Evolutionary conservation across 2,888 invertebrate genomes (phyloP), one percentile per base, ranked within the genome.

Genomic region (Diadegma fenestrale): DNA sequence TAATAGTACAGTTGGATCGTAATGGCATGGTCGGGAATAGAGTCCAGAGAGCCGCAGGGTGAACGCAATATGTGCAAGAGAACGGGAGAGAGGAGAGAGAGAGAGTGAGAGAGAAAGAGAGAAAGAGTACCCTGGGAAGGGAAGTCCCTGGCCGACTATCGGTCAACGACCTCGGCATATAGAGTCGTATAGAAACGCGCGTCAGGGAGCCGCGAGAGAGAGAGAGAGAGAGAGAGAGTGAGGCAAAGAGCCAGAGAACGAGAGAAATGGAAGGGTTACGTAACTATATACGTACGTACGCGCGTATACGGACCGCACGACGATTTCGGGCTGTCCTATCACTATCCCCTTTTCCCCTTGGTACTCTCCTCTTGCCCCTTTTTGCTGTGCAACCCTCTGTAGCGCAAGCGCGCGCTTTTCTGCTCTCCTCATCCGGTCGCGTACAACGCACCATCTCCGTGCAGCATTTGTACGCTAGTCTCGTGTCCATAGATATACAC

Each of bases 141-240:
- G 89, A 89, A 91, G 85, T 89, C 90, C 88, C 90, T 89, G 89
- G 88, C 87, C 87, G 88, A 89, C 88, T 90, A 91, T 91, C 93
- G 93, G 93, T 93, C 92, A 92, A 90, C 88, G 93, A 93, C 92
- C 93, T 89, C 91, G 82, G 82, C 81, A 86, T 76, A 86, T 76
- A 86, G 84, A 87, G 83, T 51, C 26, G 82, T 89, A 88, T 88
- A 87, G 90, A 91, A 92, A 91, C 89, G 89, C 85, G 78, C 87
- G n/a, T n/a, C 80, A 86, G 87, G 83, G 85, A 82, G 51, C 61
- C 48, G 30, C 68, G 43, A 63, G 69, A 58, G 82, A 66, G 68
- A 64, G 58, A 68, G 75, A 61, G 69, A 69, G 41, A 78, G 63
- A 63, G 80, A n/a, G 71, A n/a, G 71, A 72, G 66, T 43, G 79